Percentiles rank a stretch among this genome's conserved stretches.
phyloP scores from a whole-genome alignment of 2,797 vertebrate species.

The Lepus townsendii region DNA sequence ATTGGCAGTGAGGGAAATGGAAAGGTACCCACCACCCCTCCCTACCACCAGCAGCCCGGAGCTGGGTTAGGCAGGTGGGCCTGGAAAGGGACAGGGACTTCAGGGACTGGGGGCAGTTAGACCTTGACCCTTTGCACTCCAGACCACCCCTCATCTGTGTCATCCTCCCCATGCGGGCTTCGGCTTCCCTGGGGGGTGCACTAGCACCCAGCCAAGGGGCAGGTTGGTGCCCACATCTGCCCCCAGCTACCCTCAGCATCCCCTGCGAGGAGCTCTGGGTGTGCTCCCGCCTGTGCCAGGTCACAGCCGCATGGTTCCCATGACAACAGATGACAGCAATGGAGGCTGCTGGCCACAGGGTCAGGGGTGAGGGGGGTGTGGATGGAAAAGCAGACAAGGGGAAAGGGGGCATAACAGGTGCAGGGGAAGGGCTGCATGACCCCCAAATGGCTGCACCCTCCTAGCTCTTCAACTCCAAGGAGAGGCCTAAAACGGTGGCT shows the following conservation, averaged over 20 bases:
- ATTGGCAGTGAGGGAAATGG: constrained; percentile 69
- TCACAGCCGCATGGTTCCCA: constrained; percentile 81
- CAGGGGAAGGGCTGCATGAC: neutral
- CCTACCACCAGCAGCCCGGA: constrained; percentile 70
- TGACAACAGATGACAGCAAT: constrained; percentile 80
- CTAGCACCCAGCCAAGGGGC: neutral
- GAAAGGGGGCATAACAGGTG: neutral
- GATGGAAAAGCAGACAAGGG: constrained; percentile 29
- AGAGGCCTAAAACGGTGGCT: constrained; percentile 7
- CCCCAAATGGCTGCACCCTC: constrained; percentile 22
- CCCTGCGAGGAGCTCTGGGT: constrained; percentile 67
- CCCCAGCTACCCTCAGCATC: constrained; percentile 46
- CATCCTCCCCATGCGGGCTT: neutral
- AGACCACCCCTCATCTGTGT: neutral
- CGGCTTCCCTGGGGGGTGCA: neutral
- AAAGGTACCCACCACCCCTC: constrained; percentile 55
- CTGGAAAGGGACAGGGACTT: constrained; percentile 1
- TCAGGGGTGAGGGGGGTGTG: constrained; percentile 74
- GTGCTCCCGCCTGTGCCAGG: constrained; percentile 63
- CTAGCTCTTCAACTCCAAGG: neutral
- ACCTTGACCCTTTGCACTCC: neutral
- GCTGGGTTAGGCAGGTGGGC: neutral
- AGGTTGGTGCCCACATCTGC: neutral
- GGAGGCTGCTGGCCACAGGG: constrained; percentile 77
- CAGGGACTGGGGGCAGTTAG: neutral